Evolutionary conservation across 2,888 invertebrate genomes (phyloP).

Genomic region (Brachypalpus laphriformis): DNA sequence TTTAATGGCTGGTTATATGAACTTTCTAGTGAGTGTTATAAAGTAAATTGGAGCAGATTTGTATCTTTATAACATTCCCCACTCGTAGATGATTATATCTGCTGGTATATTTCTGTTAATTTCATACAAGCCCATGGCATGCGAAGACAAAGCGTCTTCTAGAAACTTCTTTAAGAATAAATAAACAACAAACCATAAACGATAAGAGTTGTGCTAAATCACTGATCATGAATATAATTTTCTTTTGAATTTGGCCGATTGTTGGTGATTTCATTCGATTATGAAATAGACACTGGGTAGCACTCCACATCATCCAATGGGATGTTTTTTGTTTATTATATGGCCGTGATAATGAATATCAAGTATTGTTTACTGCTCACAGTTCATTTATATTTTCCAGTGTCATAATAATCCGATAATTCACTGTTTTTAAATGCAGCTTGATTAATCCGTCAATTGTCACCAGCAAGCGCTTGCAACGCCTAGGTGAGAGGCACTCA

Average conservation of each 20-base stretch:
- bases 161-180: background rate
- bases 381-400: background rate
- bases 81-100: background rate
- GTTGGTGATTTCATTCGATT: background rate
- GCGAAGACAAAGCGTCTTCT: background rate
- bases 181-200: background rate
- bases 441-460: background rate
- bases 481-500: background rate
- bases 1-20: background rate
- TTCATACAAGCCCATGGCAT: background rate
- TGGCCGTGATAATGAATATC: background rate
- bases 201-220: slow-evolving; percentile 4
- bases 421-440: background rate
- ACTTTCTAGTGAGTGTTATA: background rate
- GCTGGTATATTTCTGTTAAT: background rate
- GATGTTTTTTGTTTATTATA: background rate
- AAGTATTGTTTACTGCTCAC: background rate
- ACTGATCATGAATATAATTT: background rate
- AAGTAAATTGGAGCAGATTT: background rate
- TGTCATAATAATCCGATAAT: background rate
- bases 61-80: background rate
- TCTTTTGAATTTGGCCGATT: background rate
- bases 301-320: background rate
- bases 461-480: background rate
- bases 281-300: background rate